Evolutionary conservation across 2,888 invertebrate genomes (phyloP).

Genomic region (Arrhopalites spinosus): DNA sequence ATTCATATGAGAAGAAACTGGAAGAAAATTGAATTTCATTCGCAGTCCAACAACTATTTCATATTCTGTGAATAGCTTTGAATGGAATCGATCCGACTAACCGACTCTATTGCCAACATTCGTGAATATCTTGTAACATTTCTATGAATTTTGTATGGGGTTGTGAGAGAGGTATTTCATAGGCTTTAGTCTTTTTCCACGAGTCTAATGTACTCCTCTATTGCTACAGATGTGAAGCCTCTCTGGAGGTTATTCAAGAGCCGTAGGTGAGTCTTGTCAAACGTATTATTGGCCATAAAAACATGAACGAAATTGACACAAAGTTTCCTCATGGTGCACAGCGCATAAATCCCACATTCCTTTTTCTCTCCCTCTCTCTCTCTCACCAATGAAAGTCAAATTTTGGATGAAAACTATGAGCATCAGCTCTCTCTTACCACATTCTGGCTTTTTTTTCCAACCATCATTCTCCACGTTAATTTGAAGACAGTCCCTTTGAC

Average conservation of each 20-base stretch:
- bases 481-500: slow-evolving; percentile 10
- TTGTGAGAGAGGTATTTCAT: too few relatives aligned
- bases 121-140: slow-evolving; percentile 9
- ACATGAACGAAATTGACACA: slow-evolving; percentile 23
- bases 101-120: slow-evolving; percentile 10
- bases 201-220: background rate
- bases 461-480: slow-evolving; percentile 4
- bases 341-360: slow-evolving; percentile 9
- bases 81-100: slow-evolving; percentile 13
- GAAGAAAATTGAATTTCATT: slow-evolving; percentile 27
- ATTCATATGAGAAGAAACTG: slow-evolving; percentile 4
- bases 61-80: slow-evolving; percentile 29
- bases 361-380: background rate
- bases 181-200: too few relatives aligned
- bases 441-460: background rate
- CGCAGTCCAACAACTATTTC: slow-evolving; percentile 21
- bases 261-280: slow-evolving; percentile 20
- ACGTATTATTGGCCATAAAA: slow-evolving; percentile 27
- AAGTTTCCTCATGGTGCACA: slow-evolving; percentile 9
- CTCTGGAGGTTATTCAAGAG: slow-evolving; percentile 12
- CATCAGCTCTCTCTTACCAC: background rate
- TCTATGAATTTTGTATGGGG: slow-evolving; percentile 22
- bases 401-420: slow-evolving; percentile 3
- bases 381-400: slow-evolving; percentile 19
- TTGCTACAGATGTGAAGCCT: background rate